A percentile compares a stretch with the other conserved stretches of the same genome.
Conservation (phyloP, 2,113 vertebrate genomes). For the Rhinoptilus africanus region DNA sequence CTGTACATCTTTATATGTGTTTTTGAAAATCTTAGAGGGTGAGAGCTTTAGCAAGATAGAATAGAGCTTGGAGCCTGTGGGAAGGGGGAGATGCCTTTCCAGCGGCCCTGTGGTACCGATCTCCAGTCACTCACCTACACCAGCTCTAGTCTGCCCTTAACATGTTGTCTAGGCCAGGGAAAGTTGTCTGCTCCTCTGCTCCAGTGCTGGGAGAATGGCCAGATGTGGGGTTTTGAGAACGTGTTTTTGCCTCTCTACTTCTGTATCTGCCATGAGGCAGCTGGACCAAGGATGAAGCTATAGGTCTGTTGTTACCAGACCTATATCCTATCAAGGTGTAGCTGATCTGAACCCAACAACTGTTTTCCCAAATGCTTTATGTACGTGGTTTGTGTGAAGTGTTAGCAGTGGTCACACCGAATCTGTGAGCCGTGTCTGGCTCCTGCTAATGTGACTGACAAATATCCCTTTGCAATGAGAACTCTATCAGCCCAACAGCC, state of each 20-base stretch:
- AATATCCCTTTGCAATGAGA: not conserved
- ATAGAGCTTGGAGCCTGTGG: not conserved
- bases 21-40: not conserved
- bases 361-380: not conserved
- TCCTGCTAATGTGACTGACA: not conserved
- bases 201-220: not conserved
- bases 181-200: not conserved
- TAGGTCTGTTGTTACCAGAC: not conserved
- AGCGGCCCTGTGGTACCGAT: fast-evolving
- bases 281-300: not conserved
- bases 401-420: not conserved
- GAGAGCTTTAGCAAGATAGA: not conserved
- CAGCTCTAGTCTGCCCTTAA: not conserved
- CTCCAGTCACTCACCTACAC: not conserved
- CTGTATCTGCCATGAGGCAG: not conserved
- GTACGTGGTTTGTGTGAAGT: fast-evolving
- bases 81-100: not conserved
- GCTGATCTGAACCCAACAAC: not conserved
- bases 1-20: not conserved
- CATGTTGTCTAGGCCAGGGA: fast-evolving
- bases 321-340: not conserved
- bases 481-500: not conserved
- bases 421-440: not conserved
- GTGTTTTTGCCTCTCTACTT: not conserved
- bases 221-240: not conserved